phyloP scores from a whole-genome alignment of 1,140 invertebrate genomes.

The Rhagoletis zephyria region DNA sequence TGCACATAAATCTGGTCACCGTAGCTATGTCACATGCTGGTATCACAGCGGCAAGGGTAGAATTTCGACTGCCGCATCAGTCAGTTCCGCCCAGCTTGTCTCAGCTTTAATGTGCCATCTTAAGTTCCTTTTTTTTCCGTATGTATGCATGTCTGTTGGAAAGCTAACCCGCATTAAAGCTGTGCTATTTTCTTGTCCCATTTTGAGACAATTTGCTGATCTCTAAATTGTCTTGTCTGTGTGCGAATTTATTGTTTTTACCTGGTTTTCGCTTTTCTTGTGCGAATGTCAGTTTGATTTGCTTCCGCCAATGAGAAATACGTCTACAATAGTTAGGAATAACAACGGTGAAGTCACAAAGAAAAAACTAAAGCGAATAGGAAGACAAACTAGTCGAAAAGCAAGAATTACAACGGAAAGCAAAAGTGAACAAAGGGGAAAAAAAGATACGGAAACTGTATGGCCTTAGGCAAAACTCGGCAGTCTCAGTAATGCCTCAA shows the following conservation, averaged over 20 bases:
- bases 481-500: neutral
- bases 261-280: neutral
- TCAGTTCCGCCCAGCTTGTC: neutral
- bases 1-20: too few relatives aligned
- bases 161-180: too few relatives aligned
- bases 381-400: neutral
- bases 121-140: neutral
- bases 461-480: neutral
- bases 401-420: neutral
- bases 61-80: too few relatives aligned
- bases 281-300: conserved; percentile 24
- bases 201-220: neutral
- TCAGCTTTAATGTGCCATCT: neutral
- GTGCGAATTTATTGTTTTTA: neutral
- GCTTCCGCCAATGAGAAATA: neutral
- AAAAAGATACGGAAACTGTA: neutral
- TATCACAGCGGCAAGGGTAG: too few relatives aligned
- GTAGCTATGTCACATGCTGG: too few relatives aligned
- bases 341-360: neutral
- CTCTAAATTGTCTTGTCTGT: neutral
- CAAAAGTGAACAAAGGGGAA: neutral
- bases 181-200: too few relatives aligned
- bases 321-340: conserved; percentile 9
- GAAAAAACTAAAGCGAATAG: neutral
- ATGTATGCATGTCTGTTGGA: neutral